Percentiles rank a stretch among this genome's conserved stretches.
phyloP scores from a whole-genome alignment of 1,140 invertebrate species.

The Sycophaga agraensis region DNA sequence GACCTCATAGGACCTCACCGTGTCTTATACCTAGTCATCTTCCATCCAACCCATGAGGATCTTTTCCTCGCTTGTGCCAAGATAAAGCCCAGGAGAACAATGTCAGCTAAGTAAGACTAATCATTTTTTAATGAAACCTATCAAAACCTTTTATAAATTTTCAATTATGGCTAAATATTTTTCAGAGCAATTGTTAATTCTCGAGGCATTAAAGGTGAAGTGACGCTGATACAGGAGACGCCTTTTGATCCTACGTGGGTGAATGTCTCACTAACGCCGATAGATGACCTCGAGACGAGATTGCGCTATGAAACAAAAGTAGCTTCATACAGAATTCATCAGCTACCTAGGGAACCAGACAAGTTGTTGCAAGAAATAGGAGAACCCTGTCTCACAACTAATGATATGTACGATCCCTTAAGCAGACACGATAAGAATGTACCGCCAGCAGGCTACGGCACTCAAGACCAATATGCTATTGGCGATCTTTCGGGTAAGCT shows the following conservation, averaged over 20 bases:
- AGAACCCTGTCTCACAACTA: constrained; percentile 66
- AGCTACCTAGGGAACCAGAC: constrained; percentile 65
- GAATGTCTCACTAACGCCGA: constrained; percentile 70
- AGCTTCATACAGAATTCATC: constrained; percentile 69
- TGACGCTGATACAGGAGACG: constrained; percentile 79
- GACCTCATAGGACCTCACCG: constrained; percentile 72
- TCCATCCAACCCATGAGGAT: constrained; percentile 76
- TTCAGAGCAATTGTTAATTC: constrained; percentile 73
- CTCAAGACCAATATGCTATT: constrained; percentile 84
- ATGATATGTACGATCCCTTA: constrained; percentile 70
- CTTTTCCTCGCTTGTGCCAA: constrained; percentile 83
- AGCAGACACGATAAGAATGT: constrained; percentile 58
- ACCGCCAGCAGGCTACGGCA: constrained; percentile 73
- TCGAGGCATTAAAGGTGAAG: constrained; percentile 77
- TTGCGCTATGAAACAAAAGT: constrained; percentile 64
- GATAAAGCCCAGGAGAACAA: constrained; percentile 67
- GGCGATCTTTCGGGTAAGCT: constrained; percentile 91
- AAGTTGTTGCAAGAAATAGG: constrained; percentile 52
- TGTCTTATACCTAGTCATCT: constrained; percentile 81
- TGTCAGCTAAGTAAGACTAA: constrained; percentile 68
- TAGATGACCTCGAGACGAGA: constrained; percentile 65
- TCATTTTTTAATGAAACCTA: neutral
- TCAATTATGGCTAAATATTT: constrained; percentile 24
- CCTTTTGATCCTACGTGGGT: constrained; percentile 83
- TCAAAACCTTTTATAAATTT: too few relatives aligned